Evolutionary conservation across 64 coral and sea anemone species (phyloP).

Genomic region (Montipora efflorescens): DNA sequence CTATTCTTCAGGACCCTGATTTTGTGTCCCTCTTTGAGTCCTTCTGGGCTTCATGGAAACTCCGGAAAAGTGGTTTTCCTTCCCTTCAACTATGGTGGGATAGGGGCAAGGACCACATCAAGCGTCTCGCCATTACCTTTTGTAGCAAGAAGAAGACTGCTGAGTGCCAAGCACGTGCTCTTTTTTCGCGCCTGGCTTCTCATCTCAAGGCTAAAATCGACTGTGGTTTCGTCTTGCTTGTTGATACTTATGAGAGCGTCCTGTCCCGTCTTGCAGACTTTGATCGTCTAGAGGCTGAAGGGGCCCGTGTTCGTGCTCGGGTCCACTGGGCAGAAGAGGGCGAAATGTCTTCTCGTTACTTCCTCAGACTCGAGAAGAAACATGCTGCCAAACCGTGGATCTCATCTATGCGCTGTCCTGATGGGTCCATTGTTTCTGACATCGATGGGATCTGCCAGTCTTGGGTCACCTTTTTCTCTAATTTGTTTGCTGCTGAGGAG

Average conservation of each 20-base stretch:
- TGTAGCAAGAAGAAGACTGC: neutral
- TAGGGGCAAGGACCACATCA: neutral
- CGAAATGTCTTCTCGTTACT: constrained; percentile 39
- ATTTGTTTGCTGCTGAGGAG: neutral
- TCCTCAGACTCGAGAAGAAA: constrained; percentile 15
- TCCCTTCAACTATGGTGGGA: constrained; percentile 11
- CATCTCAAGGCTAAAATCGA: neutral
- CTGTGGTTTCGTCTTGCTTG: neutral
- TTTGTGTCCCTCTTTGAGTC: neutral
- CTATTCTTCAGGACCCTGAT: neutral
- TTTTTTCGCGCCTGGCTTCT: neutral
- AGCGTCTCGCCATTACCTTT: neutral
- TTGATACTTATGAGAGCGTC: neutral
- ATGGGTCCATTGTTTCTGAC: neutral
- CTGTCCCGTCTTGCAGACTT: neutral
- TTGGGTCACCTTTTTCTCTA: neutral
- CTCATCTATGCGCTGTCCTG: neutral
- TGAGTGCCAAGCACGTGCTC: neutral
- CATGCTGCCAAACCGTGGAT: neutral
- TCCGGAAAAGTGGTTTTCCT: neutral
- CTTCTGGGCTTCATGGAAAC: constrained; percentile 16
- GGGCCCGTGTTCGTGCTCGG: constrained; percentile 30
- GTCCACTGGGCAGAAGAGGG: constrained; percentile 34
- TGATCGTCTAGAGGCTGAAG: neutral
- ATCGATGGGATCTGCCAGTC: neutral